phyloP scores from a whole-genome alignment of 2,888 invertebrate genomes.

The Xylocampa areola region DNA sequence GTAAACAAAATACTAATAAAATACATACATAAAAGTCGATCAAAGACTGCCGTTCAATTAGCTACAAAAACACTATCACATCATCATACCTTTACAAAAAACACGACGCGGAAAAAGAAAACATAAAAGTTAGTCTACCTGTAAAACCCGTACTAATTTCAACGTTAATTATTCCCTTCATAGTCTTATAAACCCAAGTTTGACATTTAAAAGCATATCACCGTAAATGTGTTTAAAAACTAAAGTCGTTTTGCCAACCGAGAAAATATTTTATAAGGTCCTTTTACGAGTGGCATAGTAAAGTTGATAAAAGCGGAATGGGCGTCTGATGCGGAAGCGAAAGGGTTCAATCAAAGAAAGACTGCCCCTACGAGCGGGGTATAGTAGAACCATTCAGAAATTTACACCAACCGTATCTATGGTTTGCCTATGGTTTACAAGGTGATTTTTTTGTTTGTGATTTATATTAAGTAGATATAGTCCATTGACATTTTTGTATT shows the following conservation, averaged over 20 bases:
- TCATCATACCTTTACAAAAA: too few relatives aligned
- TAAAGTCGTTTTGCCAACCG: slow-evolving; percentile 54
- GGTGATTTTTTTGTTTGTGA: slow-evolving; percentile 33
- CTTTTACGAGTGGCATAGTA: slow-evolving; percentile 71
- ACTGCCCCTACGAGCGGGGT: slow-evolving; percentile 72
- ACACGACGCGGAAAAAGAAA: slow-evolving; percentile 16
- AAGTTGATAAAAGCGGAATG: slow-evolving; percentile 79
- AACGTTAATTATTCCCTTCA: slow-evolving; percentile 46
- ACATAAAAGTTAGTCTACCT: slow-evolving; percentile 27
- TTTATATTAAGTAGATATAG: too few relatives aligned
- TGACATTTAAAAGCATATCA: slow-evolving; percentile 49
- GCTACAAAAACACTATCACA: neutral
- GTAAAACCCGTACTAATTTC: slow-evolving; percentile 28
- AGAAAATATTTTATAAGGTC: slow-evolving; percentile 73
- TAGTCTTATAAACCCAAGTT: slow-evolving; percentile 39
- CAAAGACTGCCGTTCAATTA: too few relatives aligned
- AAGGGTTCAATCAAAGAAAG: slow-evolving; percentile 84
- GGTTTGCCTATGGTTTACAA: slow-evolving; percentile 47
- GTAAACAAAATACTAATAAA: too few relatives aligned
- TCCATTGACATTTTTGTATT: too few relatives aligned
- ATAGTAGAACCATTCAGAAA: slow-evolving; percentile 72
- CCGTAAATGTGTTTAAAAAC: slow-evolving; percentile 45
- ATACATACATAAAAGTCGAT: too few relatives aligned
- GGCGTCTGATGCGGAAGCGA: slow-evolving; percentile 70
- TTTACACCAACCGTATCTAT: slow-evolving; percentile 51